These are phyloP conservation scores for Villa cingulata DNA, from an alignment of 2,888 invertebrate genomes.

Conservation along the genomic window DNA sequence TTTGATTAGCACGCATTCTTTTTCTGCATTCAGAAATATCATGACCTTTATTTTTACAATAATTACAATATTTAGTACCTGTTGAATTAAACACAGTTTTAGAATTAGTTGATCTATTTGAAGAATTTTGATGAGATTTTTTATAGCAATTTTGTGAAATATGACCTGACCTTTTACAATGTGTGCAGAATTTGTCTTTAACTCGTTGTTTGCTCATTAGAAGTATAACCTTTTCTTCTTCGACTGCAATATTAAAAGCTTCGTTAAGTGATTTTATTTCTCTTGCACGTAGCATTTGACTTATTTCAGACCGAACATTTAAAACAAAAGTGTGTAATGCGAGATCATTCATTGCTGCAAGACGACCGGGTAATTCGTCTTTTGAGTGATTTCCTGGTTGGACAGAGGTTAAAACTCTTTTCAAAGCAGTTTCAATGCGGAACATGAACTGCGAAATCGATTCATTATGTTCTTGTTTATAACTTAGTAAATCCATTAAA, in stretches of 20 bases:
- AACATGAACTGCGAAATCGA: conserved; percentile 5
- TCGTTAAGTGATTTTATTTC: not conserved
- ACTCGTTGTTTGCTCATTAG: too few relatives aligned
- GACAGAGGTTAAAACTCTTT: not conserved
- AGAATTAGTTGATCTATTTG: not conserved
- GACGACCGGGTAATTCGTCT: not conserved
- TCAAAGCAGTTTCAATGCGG: conserved; percentile 2
- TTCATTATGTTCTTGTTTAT: conserved; percentile 3
- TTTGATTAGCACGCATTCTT: not conserved
- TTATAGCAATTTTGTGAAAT: not conserved
- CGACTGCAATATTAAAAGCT: not conserved
- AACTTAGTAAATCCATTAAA: conserved; percentile 3
- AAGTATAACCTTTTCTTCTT: not conserved
- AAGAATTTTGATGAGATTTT: too few relatives aligned
- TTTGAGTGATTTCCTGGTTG: not conserved
- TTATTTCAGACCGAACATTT: not conserved
- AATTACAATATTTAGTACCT: not conserved
- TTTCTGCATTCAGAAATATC: not conserved
- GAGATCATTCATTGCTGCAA: not conserved
- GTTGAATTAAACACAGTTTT: not conserved
- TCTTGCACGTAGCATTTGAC: not conserved
- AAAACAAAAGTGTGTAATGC: not conserved
- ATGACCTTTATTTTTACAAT: not conserved
- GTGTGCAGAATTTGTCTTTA: not conserved
- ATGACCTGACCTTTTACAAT: not conserved